These are phyloP conservation scores for Leptinotarsa rubiginosa DNA, from an alignment of 2,888 invertebrate genomes.

Conservation along the genomic window DNA sequence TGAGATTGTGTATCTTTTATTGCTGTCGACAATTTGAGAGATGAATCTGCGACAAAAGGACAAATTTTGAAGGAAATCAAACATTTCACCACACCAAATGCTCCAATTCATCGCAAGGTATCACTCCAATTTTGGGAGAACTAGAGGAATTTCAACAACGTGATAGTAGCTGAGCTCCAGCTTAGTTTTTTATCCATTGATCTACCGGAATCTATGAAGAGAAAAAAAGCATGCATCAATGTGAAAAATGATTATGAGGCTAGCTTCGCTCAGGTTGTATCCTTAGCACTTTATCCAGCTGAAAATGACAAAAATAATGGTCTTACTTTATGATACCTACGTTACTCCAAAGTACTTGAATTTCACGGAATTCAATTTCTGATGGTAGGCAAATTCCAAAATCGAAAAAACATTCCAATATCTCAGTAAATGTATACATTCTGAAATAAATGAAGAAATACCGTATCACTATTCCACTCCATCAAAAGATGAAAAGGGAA, in stretches of 20 bases:
- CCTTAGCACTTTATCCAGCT: slow-evolving; percentile 47
- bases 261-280: slow-evolving; percentile 49
- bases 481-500: not conserved
- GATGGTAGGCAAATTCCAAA: not conserved
- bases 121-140: no score
- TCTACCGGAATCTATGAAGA: slow-evolving; percentile 42
- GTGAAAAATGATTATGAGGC: slow-evolving; percentile 26
- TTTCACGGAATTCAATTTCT: not conserved
- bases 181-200: no score
- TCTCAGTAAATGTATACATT: not conserved
- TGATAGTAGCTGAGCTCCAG: slow-evolving; percentile 38
- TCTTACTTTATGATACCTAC: not conserved
- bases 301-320: not conserved
- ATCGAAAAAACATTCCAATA: not conserved
- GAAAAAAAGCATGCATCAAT: slow-evolving; percentile 39
- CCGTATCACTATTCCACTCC: not conserved
- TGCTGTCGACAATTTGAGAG: no score
- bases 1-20: no score
- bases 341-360: not conserved
- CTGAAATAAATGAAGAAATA: no score
- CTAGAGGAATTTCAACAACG: slow-evolving; percentile 49
- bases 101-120: no score
- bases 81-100: no score
- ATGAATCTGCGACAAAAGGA: no score
- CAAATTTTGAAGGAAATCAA: no score